Evolutionary conservation across 2,888 invertebrate genomes (phyloP).

Genomic region (Morpho achilles): DNA sequence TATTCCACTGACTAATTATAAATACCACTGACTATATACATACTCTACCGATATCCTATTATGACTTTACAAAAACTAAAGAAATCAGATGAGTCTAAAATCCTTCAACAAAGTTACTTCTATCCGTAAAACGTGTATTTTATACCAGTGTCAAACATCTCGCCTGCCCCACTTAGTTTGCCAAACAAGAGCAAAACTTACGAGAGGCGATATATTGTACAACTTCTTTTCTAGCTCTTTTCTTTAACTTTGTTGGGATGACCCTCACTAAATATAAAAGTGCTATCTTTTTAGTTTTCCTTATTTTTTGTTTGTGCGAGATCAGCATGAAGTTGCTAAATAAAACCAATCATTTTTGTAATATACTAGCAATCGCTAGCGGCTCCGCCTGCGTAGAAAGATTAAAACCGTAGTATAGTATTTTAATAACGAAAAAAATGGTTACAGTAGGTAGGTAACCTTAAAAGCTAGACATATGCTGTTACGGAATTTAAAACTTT

Average conservation of each 20-base stretch:
- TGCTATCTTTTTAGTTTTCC: constrained; percentile 3
- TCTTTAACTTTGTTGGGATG: constrained; percentile 25
- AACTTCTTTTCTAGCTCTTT: constrained; percentile 22
- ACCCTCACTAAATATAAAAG: constrained; percentile 19
- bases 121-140: constrained; percentile 37
- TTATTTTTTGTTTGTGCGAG: constrained; percentile 2
- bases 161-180: constrained; percentile 29
- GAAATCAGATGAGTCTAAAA: constrained; percentile 1
- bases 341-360: background rate
- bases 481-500: no score
- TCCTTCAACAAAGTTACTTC: constrained; percentile 11
- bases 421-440: no score
- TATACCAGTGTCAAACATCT: constrained; percentile 48
- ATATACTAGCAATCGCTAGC: no score
- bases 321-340: background rate
- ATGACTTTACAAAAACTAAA: background rate
- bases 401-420: no score
- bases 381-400: no score
- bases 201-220: constrained; percentile 29
- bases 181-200: constrained; percentile 30
- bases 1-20: no score
- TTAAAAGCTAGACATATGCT: no score
- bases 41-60: background rate
- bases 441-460: no score
- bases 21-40: no score